Base-by-base conservation (phyloP, 2,888 invertebrate genomes). In the Campoplex capitator region DNA sequence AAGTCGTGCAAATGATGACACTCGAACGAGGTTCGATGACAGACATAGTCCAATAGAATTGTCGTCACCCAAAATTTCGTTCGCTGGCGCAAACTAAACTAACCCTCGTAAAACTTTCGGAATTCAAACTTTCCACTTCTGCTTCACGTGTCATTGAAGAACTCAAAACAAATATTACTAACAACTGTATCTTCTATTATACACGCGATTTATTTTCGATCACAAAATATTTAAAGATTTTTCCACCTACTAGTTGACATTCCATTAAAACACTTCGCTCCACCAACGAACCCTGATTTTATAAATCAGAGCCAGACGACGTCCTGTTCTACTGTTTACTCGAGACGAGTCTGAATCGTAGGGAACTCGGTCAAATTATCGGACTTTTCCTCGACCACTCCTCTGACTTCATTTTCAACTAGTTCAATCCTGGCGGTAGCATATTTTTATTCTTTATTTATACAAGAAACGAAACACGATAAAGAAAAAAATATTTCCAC, bases 61-160 rank as follows among this genome's bases (percentile, higher is more conserved):
- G n/a, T 84, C 79, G 56, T 68, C 79, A 65, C 79, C 58, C 18
- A 58, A 62, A 70, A 58, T 77, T 74, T 74, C 32, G 58, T 77
- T 65, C 23, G 48, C 54, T 38, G 9, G 23, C 45, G 65, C 78
- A 70, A 73, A 85, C 68, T 74, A 78, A 85, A 67, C 23, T 68
- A 75, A 67, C 16, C 75, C 78, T 83, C 78, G 48, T 70, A 70
- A 78, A 83, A 74, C 73, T 82, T 81, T 51, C 18, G 58, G 48
- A 56, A 77, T 38, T 68, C 48, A 62, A 62, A 23, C 45, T 71
- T 56, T 84, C 58, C 28, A 58, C 8, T 42, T 18, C 42, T 18
- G 18, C 48, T 51, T 9, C 74, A 45, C 74, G 42, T 62, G 38
- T 56, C 35, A 45, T 42, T 23, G 38, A 23, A 62, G 32, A 62